Evolutionary conservation across 64 coral and sea anemone genomes (phyloP).

Genomic region (Actinia equina): DNA sequence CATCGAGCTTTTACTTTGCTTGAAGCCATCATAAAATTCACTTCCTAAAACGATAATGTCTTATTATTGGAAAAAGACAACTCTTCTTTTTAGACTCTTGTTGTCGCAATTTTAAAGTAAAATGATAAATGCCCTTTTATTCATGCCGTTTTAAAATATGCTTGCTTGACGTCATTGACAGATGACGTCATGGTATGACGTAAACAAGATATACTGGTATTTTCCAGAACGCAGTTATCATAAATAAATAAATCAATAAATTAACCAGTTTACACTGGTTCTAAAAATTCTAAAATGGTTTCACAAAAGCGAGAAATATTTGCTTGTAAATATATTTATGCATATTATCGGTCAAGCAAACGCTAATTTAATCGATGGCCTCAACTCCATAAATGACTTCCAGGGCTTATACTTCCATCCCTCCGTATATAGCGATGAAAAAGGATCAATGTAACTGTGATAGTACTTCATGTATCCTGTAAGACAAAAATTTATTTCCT

Average conservation of each 20-base stretch:
- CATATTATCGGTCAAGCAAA: neutral
- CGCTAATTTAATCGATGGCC: neutral
- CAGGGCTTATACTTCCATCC: neutral
- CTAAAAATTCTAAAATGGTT: too few species aligned
- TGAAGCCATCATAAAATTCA: neutral
- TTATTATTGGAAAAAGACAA: neutral
- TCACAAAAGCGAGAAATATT: slow-evolving; percentile 10
- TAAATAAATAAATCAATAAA: too few species aligned
- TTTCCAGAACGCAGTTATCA: too few species aligned
- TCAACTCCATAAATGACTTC: too few species aligned
- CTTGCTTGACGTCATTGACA: too few species aligned
- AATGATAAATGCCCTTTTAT: too few species aligned
- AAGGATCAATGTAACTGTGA: neutral
- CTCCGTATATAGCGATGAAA: neutral
- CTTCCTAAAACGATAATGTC: neutral
- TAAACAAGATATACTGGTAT: neutral
- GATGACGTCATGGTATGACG: neutral
- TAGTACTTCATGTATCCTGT: neutral
- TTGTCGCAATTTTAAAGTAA: too few species aligned
- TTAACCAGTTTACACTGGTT: too few species aligned
- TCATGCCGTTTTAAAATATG: too few species aligned
- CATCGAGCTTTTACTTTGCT: slow-evolving; percentile 37
- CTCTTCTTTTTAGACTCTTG: too few species aligned
- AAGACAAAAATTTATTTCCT: neutral
- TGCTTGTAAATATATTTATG: neutral